Percentiles rank a stretch among this genome's conserved stretches.
These are phyloP conservation scores for Apamea sordens DNA, from an alignment of 2,888 invertebrate species.

Conservation along the genomic window DNA sequence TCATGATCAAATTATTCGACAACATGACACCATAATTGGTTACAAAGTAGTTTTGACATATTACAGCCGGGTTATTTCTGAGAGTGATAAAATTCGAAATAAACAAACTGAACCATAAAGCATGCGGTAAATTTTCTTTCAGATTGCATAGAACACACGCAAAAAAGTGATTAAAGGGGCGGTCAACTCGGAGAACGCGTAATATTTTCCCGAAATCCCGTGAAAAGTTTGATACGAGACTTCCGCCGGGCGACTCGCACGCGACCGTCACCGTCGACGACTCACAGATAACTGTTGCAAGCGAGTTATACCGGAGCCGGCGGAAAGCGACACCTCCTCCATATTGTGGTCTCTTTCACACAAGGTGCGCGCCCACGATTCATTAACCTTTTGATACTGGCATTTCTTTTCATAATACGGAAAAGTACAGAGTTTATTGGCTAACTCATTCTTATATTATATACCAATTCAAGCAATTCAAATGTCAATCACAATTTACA, in stretches of 20 bases:
- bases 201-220: slow-evolving; percentile 84
- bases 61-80: slow-evolving; percentile 43
- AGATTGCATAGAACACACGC: slow-evolving; percentile 85
- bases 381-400: slow-evolving; percentile 79
- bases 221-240: slow-evolving; percentile 85
- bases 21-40: slow-evolving; percentile 45
- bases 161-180: slow-evolving; percentile 85
- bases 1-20: slow-evolving; percentile 43
- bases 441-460: slow-evolving; percentile 44
- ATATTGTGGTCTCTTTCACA: slow-evolving; percentile 80
- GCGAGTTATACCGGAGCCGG: slow-evolving; percentile 76
- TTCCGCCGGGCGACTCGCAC: slow-evolving; percentile 63
- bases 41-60: slow-evolving; percentile 51
- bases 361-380: slow-evolving; percentile 73
- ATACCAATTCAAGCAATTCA: slow-evolving; percentile 42
- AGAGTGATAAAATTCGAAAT: slow-evolving; percentile 59
- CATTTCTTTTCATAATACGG: slow-evolving; percentile 74
- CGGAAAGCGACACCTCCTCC: slow-evolving; percentile 81
- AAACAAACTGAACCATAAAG: slow-evolving; percentile 76
- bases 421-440: slow-evolving; percentile 65
- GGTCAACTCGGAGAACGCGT: slow-evolving; percentile 76
- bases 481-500: slow-evolving; percentile 46
- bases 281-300: slow-evolving; percentile 82
- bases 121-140: slow-evolving; percentile 76
- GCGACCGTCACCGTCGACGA: slow-evolving; percentile 75